phyloP scores from a whole-genome alignment of 1,140 invertebrate species.

The Steinernema khuongi region DNA sequence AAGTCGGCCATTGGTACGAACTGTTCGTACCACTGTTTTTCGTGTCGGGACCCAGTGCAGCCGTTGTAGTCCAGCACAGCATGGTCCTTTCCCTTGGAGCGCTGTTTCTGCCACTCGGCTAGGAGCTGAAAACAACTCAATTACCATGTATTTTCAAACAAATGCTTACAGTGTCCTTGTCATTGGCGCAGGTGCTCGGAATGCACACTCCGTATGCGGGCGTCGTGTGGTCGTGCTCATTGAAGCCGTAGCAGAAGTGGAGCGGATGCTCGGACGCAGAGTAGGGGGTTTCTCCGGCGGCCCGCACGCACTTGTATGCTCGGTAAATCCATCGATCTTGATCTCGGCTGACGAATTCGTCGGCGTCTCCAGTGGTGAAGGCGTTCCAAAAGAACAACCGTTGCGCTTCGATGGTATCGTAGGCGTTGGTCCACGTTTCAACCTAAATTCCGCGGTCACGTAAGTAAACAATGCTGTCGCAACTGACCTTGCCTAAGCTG shows the following conservation, averaged over 20 bases:
- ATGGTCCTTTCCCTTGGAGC: conserved; percentile 32
- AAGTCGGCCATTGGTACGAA: conserved; percentile 53
- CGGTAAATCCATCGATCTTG: conserved; percentile 56
- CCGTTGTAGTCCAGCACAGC: conserved; percentile 44
- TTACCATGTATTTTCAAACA: conserved; percentile 19
- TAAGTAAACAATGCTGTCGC: neutral
- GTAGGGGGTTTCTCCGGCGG: conserved; percentile 54
- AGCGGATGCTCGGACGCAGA: conserved; percentile 53
- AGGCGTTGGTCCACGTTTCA: neutral
- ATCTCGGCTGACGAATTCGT: conserved; percentile 41
- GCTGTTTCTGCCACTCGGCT: conserved; percentile 45
- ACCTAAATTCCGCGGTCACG: neutral
- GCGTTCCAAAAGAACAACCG: neutral
- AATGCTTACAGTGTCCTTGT: conserved; percentile 37
- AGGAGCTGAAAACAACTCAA: conserved; percentile 44
- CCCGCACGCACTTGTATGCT: conserved; percentile 55
- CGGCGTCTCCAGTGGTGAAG: conserved; percentile 19
- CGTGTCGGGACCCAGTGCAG: conserved; percentile 53
- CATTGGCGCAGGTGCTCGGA: conserved; percentile 52
- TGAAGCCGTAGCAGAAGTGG: conserved; percentile 54
- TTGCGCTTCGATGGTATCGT: neutral
- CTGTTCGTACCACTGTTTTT: conserved; percentile 55
- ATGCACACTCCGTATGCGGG: conserved; percentile 55
- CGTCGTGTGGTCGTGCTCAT: conserved; percentile 35
- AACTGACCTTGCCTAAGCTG: conserved; percentile 15